A percentile compares a stretch with the other conserved stretches of the same genome.
These are phyloP conservation scores for Ailurus styani DNA, from an alignment of 2,113 vertebrate species.

Conservation along the genomic window DNA sequence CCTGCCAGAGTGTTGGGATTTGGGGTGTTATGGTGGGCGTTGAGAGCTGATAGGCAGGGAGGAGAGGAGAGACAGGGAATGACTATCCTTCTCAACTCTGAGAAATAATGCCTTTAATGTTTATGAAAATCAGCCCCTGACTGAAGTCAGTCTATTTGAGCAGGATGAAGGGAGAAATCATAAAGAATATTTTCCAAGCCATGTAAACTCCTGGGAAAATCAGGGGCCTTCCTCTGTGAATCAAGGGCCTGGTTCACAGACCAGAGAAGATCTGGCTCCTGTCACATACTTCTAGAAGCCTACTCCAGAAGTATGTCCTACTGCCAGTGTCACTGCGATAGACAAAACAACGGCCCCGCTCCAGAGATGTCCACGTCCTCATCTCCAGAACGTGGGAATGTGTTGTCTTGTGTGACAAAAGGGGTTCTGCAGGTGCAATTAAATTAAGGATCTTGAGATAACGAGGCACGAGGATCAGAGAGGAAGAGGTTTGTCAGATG, in stretches of 20 bases:
- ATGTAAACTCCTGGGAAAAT: neutral
- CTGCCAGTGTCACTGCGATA: neutral
- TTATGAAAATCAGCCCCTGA: neutral
- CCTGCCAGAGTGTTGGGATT: neutral
- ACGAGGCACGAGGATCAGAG: neutral
- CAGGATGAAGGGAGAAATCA: neutral
- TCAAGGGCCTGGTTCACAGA: too few relatives aligned
- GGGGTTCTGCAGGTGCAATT: neutral
- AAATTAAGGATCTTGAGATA: neutral
- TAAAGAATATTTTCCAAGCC: neutral
- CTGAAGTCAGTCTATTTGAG: neutral
- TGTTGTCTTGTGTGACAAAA: neutral
- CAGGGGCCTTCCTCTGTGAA: too few relatives aligned
- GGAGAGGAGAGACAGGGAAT: neutral
- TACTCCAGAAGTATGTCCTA: neutral
- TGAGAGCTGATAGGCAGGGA: neutral
- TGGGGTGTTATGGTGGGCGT: fast-evolving
- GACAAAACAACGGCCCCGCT: neutral
- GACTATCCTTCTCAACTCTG: neutral
- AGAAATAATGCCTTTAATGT: neutral
- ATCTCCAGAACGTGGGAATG: neutral
- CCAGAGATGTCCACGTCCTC: neutral
- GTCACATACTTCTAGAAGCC: too few relatives aligned
- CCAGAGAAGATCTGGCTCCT: too few relatives aligned
- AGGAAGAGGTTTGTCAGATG: neutral